Percentiles rank a stretch among this genome's conserved stretches.
Evolutionary conservation across 2,888 invertebrate species (phyloP).

Genomic region (Rhaphigaster nebulosa): DNA sequence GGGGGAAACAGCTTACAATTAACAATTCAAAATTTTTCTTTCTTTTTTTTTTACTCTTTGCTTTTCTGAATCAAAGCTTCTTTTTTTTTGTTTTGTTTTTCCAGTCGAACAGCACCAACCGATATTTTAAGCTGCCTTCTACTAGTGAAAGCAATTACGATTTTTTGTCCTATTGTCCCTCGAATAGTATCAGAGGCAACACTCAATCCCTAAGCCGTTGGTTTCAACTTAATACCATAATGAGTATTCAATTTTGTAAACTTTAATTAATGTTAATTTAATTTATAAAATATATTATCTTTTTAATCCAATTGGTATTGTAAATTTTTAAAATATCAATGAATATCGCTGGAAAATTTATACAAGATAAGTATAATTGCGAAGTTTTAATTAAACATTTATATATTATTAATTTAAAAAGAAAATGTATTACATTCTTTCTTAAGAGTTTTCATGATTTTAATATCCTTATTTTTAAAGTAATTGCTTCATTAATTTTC

Average conservation of each 20-base stretch:
- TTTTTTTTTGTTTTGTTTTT: not conserved
- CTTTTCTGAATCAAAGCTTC: not conserved
- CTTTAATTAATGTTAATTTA: not conserved
- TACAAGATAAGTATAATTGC: too few species aligned
- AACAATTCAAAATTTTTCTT: not conserved
- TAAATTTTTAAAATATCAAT: not conserved
- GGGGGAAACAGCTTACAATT: not conserved
- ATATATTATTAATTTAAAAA: too few species aligned
- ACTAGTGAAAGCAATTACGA: conserved; percentile 17
- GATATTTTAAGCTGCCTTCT: not conserved
- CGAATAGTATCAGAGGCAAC: not conserved
- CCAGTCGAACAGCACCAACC: not conserved
- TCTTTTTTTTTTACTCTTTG: not conserved
- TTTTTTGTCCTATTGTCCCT: not conserved
- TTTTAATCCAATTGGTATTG: not conserved
- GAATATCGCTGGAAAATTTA: too few species aligned
- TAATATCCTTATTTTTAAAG: too few species aligned
- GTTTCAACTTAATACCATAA: not conserved
- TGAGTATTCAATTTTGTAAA: not conserved
- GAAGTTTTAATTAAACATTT: too few species aligned
- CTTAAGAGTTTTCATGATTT: too few species aligned
- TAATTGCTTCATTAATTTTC: too few species aligned
- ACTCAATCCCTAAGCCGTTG: not conserved
- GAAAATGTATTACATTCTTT: too few species aligned
- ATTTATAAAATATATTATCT: not conserved